Conservation (phyloP, 2,113 vertebrate genomes). For the Odontesthes bonariensis region DNA sequence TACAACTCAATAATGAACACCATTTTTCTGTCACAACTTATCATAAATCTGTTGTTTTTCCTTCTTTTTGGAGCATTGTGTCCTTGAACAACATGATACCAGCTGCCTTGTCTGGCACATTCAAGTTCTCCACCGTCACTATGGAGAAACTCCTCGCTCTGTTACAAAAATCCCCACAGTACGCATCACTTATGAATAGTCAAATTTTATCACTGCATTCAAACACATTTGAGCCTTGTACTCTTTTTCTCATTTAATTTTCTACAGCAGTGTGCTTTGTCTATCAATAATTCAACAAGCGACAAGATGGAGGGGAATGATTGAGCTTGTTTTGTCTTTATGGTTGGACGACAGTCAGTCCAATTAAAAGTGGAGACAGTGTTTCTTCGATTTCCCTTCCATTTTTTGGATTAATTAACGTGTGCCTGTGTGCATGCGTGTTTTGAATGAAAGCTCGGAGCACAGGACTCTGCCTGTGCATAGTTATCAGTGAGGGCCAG, state of each 20-base stretch:
- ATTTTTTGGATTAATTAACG: slow-evolving; percentile 78
- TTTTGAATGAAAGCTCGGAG: slow-evolving; percentile 50
- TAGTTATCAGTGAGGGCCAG: slow-evolving; percentile 83
- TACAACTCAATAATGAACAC: slow-evolving; percentile 30
- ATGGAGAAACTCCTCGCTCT: slow-evolving; percentile 57
- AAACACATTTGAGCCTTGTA: slow-evolving; percentile 48
- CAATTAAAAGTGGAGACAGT: slow-evolving; percentile 77
- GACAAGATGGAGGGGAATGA: slow-evolving; percentile 77
- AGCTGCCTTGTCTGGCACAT: slow-evolving; percentile 72
- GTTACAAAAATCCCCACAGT: slow-evolving; percentile 61
- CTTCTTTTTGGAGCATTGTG: slow-evolving; percentile 52
- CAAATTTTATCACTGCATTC: slow-evolving; percentile 62
- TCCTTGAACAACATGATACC: slow-evolving; percentile 61
- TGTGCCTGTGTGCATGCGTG: slow-evolving; percentile 38
- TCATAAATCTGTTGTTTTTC: slow-evolving; percentile 23
- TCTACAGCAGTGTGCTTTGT: slow-evolving; percentile 50
- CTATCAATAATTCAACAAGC: slow-evolving; percentile 79
- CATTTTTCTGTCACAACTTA: slow-evolving; percentile 20
- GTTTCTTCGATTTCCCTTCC: slow-evolving; percentile 29
- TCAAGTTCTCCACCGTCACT: slow-evolving; percentile 63
- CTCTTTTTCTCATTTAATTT: slow-evolving; percentile 52
- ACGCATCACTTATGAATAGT: slow-evolving; percentile 70
- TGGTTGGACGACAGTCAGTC: slow-evolving; percentile 76
- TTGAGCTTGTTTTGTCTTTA: slow-evolving; percentile 72
- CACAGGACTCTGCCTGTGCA: slow-evolving; percentile 42